Evolutionary conservation across 1,140 invertebrate species (phyloP), one percentile per base, ranked within the genome.

Genomic region (Phymorhynchus buccinoides): DNA sequence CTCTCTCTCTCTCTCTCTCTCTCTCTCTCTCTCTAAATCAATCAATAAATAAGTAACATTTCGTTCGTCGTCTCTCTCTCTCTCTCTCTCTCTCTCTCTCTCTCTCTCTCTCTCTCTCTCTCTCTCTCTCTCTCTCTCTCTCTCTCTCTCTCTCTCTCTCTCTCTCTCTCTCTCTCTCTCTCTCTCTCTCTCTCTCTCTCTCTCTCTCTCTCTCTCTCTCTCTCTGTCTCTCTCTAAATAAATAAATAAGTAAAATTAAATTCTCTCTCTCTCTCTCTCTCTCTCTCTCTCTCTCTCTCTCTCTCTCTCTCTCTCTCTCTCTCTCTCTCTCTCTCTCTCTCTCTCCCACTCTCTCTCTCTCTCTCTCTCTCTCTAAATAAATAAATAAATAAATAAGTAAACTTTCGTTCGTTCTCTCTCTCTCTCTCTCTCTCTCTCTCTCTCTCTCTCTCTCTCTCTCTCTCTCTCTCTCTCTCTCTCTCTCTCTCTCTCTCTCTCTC

Each of bases 381-480:
- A n/a, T n/a, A n/a, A n/a, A n/a, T n/a, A n/a, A n/a, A n/a, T n/a
- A n/a, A n/a, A n/a, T n/a, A n/a, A n/a, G n/a, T n/a, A n/a, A n/a
- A n/a, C n/a, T n/a, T n/a, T n/a, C n/a, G n/a, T n/a, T n/a, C n/a
- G n/a, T n/a, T 52, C 48, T 52, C 12, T 52, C 48, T 52, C 12
- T 52, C 48, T 52, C 0, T 52, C 48, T 52, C n/a, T 62, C 56
- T 62, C 56, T 12, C 56, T 22, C 56, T 62, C 56, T 12, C 56
- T 62, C 56, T 62, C 7, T 62, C 56, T 62, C 56, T 62, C 56
- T 12, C 56, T 12, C 56, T 12, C 18, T 12, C 41, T 1, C 41
- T 2, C 12, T 75, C 73, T 75, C 32, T 75, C 30, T 75, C 73
- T 75, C 73, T 0, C 73, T 75, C 73, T 75, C 73, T 75, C 41